A percentile compares a stretch with the other conserved stretches of the same genome.
Evolutionary conservation across 2,888 invertebrate genomes (phyloP).

Genomic region (Yponomeuta malinellus): DNA sequence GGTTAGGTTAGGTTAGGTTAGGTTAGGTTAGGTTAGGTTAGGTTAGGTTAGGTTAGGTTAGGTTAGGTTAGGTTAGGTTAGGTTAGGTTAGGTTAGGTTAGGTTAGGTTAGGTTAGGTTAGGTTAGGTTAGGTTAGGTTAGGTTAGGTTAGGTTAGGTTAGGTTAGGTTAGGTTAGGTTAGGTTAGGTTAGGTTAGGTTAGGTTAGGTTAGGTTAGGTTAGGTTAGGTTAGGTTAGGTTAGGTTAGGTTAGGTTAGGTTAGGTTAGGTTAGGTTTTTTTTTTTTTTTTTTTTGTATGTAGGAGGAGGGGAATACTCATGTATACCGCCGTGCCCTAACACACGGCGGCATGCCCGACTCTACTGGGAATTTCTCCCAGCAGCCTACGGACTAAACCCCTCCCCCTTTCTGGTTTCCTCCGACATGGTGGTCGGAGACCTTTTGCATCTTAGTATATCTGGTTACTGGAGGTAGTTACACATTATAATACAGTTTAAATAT

Average conservation of each 20-base stretch:
- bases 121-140: conserved; percentile 17
- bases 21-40: conserved; percentile 25
- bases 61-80: conserved; percentile 21
- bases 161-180: conserved; percentile 26
- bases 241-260: conserved; percentile 27
- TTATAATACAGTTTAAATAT: too few relatives aligned
- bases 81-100: conserved; percentile 25
- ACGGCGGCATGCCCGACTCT: too few relatives aligned
- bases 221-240: conserved; percentile 24
- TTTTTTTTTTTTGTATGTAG: too few relatives aligned
- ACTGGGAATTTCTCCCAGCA: too few relatives aligned
- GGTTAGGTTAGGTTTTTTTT: conserved; percentile 32
- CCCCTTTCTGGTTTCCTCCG: too few relatives aligned
- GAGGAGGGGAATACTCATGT: too few relatives aligned
- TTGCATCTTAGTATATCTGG: too few relatives aligned
- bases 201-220: conserved; percentile 21
- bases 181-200: conserved; percentile 26
- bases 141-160: conserved; percentile 25
- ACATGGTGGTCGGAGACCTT: too few relatives aligned
- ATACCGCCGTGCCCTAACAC: too few relatives aligned
- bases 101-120: conserved; percentile 26
- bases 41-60: conserved; percentile 21
- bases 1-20: conserved; percentile 26
- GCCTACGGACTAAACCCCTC: too few relatives aligned
- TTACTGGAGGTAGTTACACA: too few relatives aligned